Percentiles rank a stretch among this genome's conserved stretches.
phyloP scores from a whole-genome alignment of 1,140 invertebrate genomes.

The Listronotus oregonensis region DNA sequence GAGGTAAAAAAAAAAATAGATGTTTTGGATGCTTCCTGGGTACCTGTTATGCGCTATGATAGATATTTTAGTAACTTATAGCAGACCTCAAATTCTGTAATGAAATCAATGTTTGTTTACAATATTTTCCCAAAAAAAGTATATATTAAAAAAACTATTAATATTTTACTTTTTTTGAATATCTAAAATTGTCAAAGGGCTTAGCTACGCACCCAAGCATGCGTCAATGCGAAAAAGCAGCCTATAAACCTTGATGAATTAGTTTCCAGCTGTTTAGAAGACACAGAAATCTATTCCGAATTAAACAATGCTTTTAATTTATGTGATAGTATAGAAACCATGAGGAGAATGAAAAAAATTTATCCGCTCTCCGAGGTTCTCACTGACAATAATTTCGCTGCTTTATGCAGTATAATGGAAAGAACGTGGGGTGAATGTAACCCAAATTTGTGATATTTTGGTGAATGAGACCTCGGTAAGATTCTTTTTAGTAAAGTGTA shows the following conservation, averaged over 20 bases:
- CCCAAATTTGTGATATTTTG: slow-evolving; percentile 76
- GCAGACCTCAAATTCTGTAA: no score
- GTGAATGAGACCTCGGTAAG: slow-evolving; percentile 62
- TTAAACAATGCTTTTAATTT: slow-evolving; percentile 13
- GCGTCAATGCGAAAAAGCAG: slow-evolving; percentile 6
- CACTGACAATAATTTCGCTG: slow-evolving; percentile 62
- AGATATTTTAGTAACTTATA: no score
- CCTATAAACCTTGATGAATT: slow-evolving; percentile 22
- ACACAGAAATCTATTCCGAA: slow-evolving; percentile 12
- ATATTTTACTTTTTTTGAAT: no score
- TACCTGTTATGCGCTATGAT: no score
- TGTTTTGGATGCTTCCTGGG: no score
- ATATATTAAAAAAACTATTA: neutral
- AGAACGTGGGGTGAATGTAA: slow-evolving; percentile 79
- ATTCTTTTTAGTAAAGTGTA: no score
- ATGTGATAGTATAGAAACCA: slow-evolving; percentile 52
- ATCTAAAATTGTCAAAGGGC: slow-evolving; percentile 18
- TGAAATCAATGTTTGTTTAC: no score
- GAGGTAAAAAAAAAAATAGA: no score
- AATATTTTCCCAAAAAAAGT: neutral
- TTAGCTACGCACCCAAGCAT: slow-evolving; percentile 5
- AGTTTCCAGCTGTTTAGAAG: slow-evolving; percentile 14
- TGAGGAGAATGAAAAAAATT: slow-evolving; percentile 64
- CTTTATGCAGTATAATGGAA: slow-evolving; percentile 92
- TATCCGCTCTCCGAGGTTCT: slow-evolving; percentile 67